Evolutionary conservation across 2,888 invertebrate species (phyloP).

Genomic region (Merodon equestris): DNA sequence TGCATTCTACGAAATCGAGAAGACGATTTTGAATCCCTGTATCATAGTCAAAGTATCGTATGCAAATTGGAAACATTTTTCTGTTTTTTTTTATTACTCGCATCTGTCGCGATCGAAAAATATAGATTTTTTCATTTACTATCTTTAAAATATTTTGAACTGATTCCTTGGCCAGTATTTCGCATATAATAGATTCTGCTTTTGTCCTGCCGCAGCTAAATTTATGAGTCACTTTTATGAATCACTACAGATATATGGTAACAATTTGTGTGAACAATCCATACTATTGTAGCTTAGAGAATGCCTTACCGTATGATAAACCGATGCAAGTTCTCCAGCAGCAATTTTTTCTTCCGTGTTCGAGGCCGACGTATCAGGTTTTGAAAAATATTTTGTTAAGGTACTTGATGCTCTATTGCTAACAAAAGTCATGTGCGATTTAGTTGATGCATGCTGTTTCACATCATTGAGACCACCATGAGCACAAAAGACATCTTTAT

Average conservation of each 20-base stretch:
- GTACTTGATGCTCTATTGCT: not conserved
- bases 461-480: constrained; percentile 7
- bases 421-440: not conserved
- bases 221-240: constrained; percentile 18
- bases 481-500: not conserved
- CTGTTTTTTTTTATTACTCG: constrained; percentile 30
- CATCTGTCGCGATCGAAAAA: constrained; percentile 28
- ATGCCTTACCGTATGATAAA: constrained; percentile 4
- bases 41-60: constrained; percentile 23
- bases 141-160: constrained; percentile 19
- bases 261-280: not conserved
- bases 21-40: constrained; percentile 12
- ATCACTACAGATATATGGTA: not conserved
- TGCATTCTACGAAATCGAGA: constrained; percentile 23
- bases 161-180: constrained; percentile 24
- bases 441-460: not conserved
- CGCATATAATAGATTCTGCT: constrained; percentile 16
- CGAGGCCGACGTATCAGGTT: not conserved
- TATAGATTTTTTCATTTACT: constrained; percentile 14
- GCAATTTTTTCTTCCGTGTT: not conserved
- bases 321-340: not conserved
- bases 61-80: constrained; percentile 41
- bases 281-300: constrained; percentile 11
- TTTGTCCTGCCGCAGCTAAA: constrained; percentile 15
- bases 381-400: constrained; percentile 3